Conservation (phyloP, 35 echinoderm and acorn worm genomes). For the Amphiura filiformis region DNA sequence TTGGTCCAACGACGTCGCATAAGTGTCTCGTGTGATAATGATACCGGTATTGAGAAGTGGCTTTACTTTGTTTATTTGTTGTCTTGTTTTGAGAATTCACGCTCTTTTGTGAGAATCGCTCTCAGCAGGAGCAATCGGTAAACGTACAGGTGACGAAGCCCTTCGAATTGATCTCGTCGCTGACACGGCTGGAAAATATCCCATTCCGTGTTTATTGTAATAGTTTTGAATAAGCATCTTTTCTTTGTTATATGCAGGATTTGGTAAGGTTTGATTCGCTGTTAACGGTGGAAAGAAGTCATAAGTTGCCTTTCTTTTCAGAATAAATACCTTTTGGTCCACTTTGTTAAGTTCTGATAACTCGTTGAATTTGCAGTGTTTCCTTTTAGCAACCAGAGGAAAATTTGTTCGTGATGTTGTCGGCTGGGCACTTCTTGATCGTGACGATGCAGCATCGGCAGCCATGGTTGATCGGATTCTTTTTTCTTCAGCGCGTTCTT, state of each 20-base stretch:
- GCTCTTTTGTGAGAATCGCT: not conserved
- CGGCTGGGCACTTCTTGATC: not conserved
- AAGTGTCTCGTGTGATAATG: not conserved
- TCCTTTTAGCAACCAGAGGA: not conserved
- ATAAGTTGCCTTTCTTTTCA: not conserved
- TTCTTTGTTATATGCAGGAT: not conserved
- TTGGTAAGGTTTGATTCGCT: not conserved
- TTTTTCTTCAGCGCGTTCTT: not conserved
- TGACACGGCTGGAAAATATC: not conserved
- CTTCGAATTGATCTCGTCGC: not conserved
- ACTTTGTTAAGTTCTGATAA: not conserved
- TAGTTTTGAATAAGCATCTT: not conserved
- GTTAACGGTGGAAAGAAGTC: not conserved
- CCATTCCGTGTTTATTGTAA: not conserved
- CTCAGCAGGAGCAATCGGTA: not conserved
- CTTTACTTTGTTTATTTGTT: not conserved
- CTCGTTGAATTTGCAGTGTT: not conserved
- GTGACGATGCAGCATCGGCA: not conserved
- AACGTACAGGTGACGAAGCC: too few relatives aligned
- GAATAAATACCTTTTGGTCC: not conserved
- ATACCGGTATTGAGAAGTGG: not conserved
- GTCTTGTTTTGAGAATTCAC: not conserved
- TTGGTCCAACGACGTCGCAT: slow-evolving; percentile 49
- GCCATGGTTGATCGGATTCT: not conserved
- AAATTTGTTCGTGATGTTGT: not conserved